A percentile compares a stretch with the other conserved stretches of the same genome.
Conservation (phyloP, 2,113 vertebrate species). For the Diadophis punctatus region DNA sequence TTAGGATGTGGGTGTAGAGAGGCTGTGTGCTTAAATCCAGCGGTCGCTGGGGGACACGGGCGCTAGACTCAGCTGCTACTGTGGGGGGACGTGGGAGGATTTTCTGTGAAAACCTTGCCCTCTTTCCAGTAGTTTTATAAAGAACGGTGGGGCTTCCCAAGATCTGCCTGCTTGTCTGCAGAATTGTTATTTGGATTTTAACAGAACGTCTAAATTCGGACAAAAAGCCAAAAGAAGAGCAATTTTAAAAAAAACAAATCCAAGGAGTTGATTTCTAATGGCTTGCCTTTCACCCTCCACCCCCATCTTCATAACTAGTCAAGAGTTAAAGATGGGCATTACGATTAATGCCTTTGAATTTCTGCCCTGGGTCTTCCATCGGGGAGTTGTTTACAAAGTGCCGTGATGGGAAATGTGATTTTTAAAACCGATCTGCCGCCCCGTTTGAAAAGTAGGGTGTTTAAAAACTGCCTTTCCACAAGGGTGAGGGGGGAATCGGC, state of each 20-base stretch:
- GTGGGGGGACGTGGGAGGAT: slow-evolving; percentile 19
- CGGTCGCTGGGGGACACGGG: slow-evolving; percentile 53
- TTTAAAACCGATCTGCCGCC: background rate
- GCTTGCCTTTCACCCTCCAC: background rate
- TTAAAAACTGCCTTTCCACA: slow-evolving; percentile 4
- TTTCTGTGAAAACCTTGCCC: slow-evolving; percentile 14
- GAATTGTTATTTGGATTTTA: background rate
- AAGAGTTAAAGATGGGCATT: slow-evolving; percentile 38
- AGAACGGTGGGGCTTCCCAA: slow-evolving; percentile 39
- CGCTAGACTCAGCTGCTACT: slow-evolving; percentile 32
- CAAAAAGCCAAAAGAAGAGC: background rate
- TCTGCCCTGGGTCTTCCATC: slow-evolving; percentile 8
- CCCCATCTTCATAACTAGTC: background rate
- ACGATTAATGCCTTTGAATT: slow-evolving; percentile 19
- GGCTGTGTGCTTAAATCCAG: slow-evolving; percentile 70
- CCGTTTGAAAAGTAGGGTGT: slow-evolving; percentile 10
- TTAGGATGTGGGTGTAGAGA: slow-evolving; percentile 11
- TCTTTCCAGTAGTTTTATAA: slow-evolving; percentile 20
- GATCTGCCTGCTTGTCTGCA: background rate
- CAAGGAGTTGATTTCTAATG: slow-evolving; percentile 28
- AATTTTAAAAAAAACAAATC: background rate
- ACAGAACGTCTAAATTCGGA: background rate
- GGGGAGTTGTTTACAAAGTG: slow-evolving; percentile 28
- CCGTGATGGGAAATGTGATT: slow-evolving; percentile 18
- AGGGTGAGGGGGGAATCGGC: background rate